Evolutionary conservation across 2,113 vertebrate species (phyloP).

Genomic region (Mus spicilegus): DNA sequence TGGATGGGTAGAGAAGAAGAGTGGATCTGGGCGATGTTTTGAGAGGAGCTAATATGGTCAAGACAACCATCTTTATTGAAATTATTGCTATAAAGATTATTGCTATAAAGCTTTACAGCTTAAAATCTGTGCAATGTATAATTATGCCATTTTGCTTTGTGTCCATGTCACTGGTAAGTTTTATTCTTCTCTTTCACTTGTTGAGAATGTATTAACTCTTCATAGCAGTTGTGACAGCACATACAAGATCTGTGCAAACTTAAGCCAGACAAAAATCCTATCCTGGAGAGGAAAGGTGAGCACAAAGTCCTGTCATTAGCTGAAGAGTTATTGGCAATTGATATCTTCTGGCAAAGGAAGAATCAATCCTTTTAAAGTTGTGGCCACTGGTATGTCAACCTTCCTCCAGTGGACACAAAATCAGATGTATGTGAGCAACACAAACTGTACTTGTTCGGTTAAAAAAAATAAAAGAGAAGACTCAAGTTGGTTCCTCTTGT

Average conservation of each 20-base stretch:
- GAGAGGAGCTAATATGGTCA: too few species aligned
- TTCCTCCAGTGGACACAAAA: not conserved
- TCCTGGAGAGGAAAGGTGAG: not conserved
- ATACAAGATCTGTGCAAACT: not conserved
- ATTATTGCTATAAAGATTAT: not conserved
- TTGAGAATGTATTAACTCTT: not conserved
- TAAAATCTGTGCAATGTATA: not conserved
- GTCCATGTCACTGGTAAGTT: not conserved
- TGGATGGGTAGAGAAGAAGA: too few species aligned
- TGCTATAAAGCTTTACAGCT: not conserved
- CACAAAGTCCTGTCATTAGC: not conserved
- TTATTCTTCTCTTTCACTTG: not conserved
- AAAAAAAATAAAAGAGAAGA: not conserved
- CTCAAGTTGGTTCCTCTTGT: not conserved
- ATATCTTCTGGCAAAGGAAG: not conserved
- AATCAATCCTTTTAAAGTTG: not conserved
- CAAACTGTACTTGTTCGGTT: not conserved
- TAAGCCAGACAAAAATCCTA: not conserved
- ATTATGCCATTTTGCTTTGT: not conserved
- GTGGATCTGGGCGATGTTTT: too few species aligned
- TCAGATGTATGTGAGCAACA: not conserved
- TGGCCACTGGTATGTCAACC: not conserved
- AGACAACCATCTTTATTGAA: not conserved
- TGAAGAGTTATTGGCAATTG: not conserved
- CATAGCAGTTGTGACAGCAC: not conserved